These are phyloP conservation scores for Upupa epops DNA, from an alignment of 2,113 vertebrate genomes.

Conservation along the genomic window DNA sequence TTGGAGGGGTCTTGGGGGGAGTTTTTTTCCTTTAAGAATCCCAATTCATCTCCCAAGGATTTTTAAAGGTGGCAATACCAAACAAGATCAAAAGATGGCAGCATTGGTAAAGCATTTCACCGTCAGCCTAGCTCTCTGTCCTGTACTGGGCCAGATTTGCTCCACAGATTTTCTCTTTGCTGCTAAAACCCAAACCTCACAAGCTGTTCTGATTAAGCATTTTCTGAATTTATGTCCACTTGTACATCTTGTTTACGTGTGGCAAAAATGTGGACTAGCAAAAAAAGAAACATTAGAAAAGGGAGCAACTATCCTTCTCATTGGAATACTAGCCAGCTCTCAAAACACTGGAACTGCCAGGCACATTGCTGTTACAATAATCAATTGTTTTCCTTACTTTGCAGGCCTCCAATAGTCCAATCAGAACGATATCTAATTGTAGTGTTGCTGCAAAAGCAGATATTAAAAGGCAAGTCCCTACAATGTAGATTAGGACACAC, in stretches of 20 bases:
- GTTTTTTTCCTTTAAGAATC: background rate
- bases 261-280: background rate
- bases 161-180: background rate
- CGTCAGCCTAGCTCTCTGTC: background rate
- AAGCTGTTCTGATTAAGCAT: background rate
- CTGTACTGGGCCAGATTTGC: background rate
- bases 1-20: background rate
- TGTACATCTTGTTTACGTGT: background rate
- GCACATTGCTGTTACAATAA: background rate
- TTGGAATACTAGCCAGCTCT: background rate
- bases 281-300: background rate
- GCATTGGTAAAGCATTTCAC: slow-evolving; percentile 67
- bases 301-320: background rate
- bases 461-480: background rate
- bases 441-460: background rate
- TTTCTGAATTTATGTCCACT: background rate
- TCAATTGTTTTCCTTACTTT: background rate
- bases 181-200: background rate
- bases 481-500: background rate
- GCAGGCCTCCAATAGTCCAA: background rate
- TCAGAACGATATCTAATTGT: background rate
- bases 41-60: accelerated
- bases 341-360: background rate
- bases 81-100: slow-evolving; percentile 71
- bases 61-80: background rate